Evolutionary conservation across 2,888 invertebrate species (phyloP).

Genomic region (Athrips mouffetella): DNA sequence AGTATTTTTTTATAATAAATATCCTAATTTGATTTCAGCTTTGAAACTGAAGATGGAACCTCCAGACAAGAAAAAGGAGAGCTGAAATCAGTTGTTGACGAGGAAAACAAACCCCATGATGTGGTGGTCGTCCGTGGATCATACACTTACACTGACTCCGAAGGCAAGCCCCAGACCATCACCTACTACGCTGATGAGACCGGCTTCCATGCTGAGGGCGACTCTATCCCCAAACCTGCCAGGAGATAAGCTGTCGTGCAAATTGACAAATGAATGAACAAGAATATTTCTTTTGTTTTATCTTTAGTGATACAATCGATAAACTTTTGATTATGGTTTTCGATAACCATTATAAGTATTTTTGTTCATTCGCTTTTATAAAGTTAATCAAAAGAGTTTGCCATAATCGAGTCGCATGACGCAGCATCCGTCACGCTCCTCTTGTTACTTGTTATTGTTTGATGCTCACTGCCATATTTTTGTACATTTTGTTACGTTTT

Average conservation of each 20-base stretch:
- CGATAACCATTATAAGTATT: too few relatives aligned
- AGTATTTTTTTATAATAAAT: neutral
- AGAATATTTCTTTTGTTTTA: too few relatives aligned
- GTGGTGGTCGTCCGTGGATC: constrained; percentile 80
- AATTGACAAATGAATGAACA: constrained; percentile 25
- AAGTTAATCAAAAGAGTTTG: constrained; percentile 13
- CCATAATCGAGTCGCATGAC: constrained; percentile 8
- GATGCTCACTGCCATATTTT: constrained; percentile 59
- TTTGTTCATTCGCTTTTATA: constrained; percentile 11
- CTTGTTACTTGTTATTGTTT: constrained; percentile 33
- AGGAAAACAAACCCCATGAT: constrained; percentile 75
- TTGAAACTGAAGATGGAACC: constrained; percentile 78
- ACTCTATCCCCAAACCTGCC: constrained; percentile 77
- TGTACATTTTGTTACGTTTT: constrained; percentile 46
- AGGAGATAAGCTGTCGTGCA: constrained; percentile 31
- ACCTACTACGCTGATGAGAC: constrained; percentile 80
- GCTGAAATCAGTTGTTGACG: constrained; percentile 58
- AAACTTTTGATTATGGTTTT: too few relatives aligned
- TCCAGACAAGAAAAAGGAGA: constrained; percentile 69
- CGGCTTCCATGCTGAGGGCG: constrained; percentile 80
- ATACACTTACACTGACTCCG: constrained; percentile 74
- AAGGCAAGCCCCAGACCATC: constrained; percentile 72
- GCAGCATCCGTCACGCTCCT: constrained; percentile 19
- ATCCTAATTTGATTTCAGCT: constrained; percentile 49
- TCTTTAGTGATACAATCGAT: too few relatives aligned